phyloP scores from a whole-genome alignment of 1,140 invertebrate species.

The Caerostris extrusa region DNA sequence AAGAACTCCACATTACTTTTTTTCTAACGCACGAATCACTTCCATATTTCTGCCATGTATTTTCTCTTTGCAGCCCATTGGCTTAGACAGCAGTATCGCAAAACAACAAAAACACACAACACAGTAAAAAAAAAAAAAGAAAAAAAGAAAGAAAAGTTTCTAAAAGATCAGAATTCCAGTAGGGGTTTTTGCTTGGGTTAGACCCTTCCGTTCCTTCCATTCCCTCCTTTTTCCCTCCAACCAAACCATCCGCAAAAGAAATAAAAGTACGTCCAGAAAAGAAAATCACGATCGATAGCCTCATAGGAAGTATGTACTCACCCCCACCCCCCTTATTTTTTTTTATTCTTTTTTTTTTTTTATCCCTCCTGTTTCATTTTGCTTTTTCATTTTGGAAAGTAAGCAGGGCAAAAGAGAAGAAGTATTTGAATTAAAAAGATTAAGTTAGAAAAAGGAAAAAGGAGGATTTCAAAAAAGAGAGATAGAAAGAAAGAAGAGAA shows the following conservation, averaged over 20 bases:
- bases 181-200: constrained; percentile 59
- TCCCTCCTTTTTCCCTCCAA: constrained; percentile 28
- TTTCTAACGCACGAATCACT: constrained; percentile 63
- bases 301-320: neutral
- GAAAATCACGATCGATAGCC: neutral
- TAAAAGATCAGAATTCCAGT: neutral
- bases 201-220: constrained; percentile 62
- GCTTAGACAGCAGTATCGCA: constrained; percentile 22
- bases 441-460: constrained; percentile 47
- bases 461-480: neutral
- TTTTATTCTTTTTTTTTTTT: constrained; percentile 6
- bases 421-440: constrained; percentile 76
- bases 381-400: constrained; percentile 59
- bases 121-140: neutral
- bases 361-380: constrained; percentile 45
- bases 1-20: constrained; percentile 1
- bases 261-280: constrained; percentile 25
- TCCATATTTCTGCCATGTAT: constrained; percentile 40
- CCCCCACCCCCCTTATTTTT: neutral
- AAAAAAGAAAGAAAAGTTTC: neutral
- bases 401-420: constrained; percentile 31
- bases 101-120: constrained; percentile 26
- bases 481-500: neutral
- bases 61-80: constrained; percentile 56
- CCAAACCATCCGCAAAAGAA: constrained; percentile 31